A percentile compares a stretch with the other conserved stretches of the same genome.
These are phyloP conservation scores for Hydrolagus affinis DNA, from an alignment of 2,113 vertebrate genomes.

Conservation along the genomic window DNA sequence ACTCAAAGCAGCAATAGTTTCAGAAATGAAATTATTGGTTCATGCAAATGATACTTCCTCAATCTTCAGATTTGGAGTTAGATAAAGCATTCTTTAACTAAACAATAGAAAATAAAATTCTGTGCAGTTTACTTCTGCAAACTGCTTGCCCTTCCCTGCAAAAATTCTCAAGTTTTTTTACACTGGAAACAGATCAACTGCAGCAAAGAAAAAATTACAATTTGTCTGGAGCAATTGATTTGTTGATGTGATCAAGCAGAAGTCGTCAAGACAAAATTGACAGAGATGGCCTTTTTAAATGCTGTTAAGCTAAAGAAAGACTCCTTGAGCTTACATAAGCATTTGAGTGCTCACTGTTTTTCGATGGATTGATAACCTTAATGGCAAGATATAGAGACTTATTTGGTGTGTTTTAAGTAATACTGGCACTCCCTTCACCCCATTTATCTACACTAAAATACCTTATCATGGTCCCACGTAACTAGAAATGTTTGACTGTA, in stretches of 20 bases:
- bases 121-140: background rate
- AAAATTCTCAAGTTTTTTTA: background rate
- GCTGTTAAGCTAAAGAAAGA: slow-evolving; percentile 38
- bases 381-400: background rate
- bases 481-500: background rate
- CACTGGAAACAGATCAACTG: background rate
- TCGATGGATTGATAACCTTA: slow-evolving; percentile 38
- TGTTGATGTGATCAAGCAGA: slow-evolving; percentile 39
- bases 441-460: background rate
- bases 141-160: background rate
- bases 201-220: background rate
- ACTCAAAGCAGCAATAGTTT: no score
- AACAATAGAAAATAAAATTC: no score
- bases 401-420: background rate
- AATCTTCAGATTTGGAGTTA: no score
- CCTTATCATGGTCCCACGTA: background rate
- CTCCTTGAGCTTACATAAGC: slow-evolving; percentile 37
- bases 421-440: background rate
- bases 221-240: slow-evolving; percentile 36
- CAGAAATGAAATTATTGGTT: no score
- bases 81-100: no score
- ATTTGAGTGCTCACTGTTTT: slow-evolving; percentile 36
- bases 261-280: slow-evolving; percentile 35
- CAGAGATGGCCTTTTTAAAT: slow-evolving; percentile 39
- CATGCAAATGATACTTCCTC: no score